Base-by-base conservation (phyloP, 1,140 invertebrate species). In the Halotydeus destructor region DNA sequence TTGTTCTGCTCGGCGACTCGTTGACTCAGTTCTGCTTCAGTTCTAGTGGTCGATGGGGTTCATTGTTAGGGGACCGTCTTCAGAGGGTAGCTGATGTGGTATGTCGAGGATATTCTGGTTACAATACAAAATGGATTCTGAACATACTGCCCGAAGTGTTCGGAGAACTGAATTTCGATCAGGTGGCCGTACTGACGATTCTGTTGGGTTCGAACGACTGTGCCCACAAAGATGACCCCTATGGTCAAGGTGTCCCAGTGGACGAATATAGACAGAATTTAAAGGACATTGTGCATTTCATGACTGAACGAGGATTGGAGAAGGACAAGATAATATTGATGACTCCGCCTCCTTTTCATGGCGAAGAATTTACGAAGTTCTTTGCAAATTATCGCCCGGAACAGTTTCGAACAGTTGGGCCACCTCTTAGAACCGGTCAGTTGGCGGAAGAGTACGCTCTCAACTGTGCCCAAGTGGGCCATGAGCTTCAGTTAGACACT, bases 151-250 rank as follows among this genome's bases (percentile, higher is more conserved):
- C 58, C 18, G 43, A 52, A 31, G 28, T 64, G 3, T 45, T 62
- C 11, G 41, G 48, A 31, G 38, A 54, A 37, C 47, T 54, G 9
- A 41, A 54, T 25, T 42, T 54, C 12, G 47, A 53, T 21, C 46
- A 55, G 11, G 48, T 58, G 14, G 50, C 48, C 18, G 52, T 51
- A 33, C 49, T 62, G 23, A 55, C 57, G 3, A 55, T 64, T 25
- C 55, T 60, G 40, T 47, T 64, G 4, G 62, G 62, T 11, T 53
- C 60, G 16, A 64, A 64, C 49, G 62, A 64, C 48, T 55, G 55
- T n/a, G 53, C 45, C 12, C 47, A 50, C 23, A 28, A 35, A 16
- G 48, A 50, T 18, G 42, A 43, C 9, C 55, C 55, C 40, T 41
- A 46, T 28, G 36, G 43, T 28, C 59, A 63, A 34, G 57, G 61